phyloP scores from a whole-genome alignment of 53 echinoderm and acorn worm species.

The Apostichopus leukothele region DNA sequence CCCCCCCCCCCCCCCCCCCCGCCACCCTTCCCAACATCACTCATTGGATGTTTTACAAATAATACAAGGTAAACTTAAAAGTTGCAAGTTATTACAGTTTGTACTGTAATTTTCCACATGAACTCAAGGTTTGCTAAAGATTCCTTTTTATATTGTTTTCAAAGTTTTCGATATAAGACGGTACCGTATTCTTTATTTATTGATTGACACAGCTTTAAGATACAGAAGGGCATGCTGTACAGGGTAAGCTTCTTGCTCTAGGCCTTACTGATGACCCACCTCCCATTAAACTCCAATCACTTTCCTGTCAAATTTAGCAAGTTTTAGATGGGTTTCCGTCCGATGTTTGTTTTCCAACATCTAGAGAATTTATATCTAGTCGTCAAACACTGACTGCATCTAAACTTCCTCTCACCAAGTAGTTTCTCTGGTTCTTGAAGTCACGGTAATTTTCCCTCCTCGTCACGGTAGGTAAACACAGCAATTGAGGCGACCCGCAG shows the following conservation, averaged over 20 bases:
- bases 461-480: background rate
- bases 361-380: background rate
- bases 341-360: slow-evolving; percentile 30
- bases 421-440: background rate
- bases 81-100: no score
- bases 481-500: background rate
- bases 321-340: background rate
- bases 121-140: no score
- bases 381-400: background rate
- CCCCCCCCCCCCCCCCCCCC: no score
- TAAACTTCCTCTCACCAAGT: background rate
- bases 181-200: no score
- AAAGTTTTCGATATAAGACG: no score
- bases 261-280: background rate
- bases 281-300: background rate
- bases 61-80: no score
- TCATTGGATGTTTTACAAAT: no score
- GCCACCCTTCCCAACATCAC: no score
- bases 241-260: background rate
- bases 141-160: no score
- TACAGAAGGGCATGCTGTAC: background rate
- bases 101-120: no score
- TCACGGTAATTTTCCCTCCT: background rate
- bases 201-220: background rate
- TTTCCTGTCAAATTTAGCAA: background rate